Percentiles rank a stretch among this genome's conserved stretches.
These are phyloP conservation scores for Drosophila repletoides DNA, from an alignment of 1,140 invertebrate genomes.

Conservation along the genomic window DNA sequence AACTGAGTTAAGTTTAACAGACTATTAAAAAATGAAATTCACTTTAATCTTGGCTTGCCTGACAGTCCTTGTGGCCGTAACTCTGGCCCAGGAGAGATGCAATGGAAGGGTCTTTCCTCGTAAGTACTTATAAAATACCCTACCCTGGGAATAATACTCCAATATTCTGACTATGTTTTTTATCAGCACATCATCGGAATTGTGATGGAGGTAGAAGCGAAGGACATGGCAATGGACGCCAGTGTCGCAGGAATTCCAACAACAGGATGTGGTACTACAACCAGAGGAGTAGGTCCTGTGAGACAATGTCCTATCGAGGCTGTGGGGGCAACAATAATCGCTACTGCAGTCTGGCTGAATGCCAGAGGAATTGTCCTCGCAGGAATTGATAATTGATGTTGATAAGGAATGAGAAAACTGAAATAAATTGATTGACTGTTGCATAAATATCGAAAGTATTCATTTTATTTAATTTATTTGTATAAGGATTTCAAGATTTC, in stretches of 20 bases:
- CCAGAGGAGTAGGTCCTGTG: not conserved
- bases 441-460: too few relatives aligned
- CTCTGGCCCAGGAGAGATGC: not conserved
- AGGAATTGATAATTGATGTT: too few relatives aligned
- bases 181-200: not conserved
- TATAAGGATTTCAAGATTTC: too few relatives aligned
- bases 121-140: not conserved
- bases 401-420: too few relatives aligned
- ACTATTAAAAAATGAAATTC: slow-evolving; percentile 9
- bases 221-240: not conserved
- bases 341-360: slow-evolving; percentile 21
- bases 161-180: not conserved
- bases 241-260: not conserved
- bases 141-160: too few relatives aligned
- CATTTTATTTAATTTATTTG: too few relatives aligned
- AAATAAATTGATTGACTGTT: not conserved
- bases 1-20: too few relatives aligned
- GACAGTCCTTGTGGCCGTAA: not conserved
- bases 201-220: not conserved
- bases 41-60: not conserved
- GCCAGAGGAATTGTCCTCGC: slow-evolving; percentile 4
- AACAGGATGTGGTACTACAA: slow-evolving; percentile 1
- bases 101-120: not conserved
- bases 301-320: not conserved
- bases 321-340: slow-evolving; percentile 42